These are phyloP conservation scores for Papilio gigon DNA, from an alignment of 2,888 invertebrate species.

Conservation along the genomic window DNA sequence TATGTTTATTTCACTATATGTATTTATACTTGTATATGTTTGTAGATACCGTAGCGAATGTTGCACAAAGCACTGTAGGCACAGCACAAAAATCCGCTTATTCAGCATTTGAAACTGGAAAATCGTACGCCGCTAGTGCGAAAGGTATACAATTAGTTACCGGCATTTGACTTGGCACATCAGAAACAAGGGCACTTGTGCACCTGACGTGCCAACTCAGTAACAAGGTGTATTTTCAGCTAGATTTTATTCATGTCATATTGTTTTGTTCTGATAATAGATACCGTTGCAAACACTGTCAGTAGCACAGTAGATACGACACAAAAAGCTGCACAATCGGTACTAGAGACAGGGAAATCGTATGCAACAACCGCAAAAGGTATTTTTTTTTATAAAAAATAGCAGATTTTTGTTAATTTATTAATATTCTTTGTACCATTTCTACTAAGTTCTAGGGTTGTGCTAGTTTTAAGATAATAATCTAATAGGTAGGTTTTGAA, in stretches of 20 bases:
- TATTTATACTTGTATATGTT: slow-evolving; percentile 23
- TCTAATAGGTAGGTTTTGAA: too few species aligned
- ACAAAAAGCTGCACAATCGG: slow-evolving; percentile 60
- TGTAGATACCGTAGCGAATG: slow-evolving; percentile 64
- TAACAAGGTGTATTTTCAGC: background rate
- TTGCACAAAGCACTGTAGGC: slow-evolving; percentile 60
- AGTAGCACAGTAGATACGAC: slow-evolving; percentile 55
- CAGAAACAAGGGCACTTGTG: background rate
- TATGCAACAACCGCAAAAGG: slow-evolving; percentile 45
- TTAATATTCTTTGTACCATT: too few species aligned
- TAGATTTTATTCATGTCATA: background rate
- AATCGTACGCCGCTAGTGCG: slow-evolving; percentile 59
- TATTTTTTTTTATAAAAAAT: too few species aligned
- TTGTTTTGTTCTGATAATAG: slow-evolving; percentile 48
- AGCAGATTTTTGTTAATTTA: too few species aligned
- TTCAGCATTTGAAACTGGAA: slow-evolving; percentile 61
- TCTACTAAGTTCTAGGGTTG: too few species aligned
- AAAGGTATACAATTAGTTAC: slow-evolving; percentile 49
- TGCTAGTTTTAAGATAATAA: too few species aligned
- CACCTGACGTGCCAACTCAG: background rate
- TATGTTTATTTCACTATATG: background rate
- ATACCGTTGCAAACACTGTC: slow-evolving; percentile 52
- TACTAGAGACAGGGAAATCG: slow-evolving; percentile 58
- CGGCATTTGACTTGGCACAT: slow-evolving; percentile 1
- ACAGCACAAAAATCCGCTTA: slow-evolving; percentile 57